phyloP scores from a whole-genome alignment of 2,797 vertebrate genomes.

The Harpagifer antarcticus region DNA sequence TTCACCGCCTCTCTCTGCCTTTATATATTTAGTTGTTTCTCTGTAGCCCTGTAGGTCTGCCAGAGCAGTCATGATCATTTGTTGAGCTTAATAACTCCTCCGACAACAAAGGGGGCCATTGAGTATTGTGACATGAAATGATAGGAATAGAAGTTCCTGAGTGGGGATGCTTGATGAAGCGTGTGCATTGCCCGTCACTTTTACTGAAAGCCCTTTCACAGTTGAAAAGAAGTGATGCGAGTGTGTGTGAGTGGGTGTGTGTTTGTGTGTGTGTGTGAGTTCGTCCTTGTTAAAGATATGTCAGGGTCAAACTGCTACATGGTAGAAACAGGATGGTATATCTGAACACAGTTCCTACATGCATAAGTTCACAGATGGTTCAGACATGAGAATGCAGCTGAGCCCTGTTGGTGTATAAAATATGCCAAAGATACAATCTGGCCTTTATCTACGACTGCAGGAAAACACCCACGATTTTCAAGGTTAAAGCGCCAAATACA shows the following conservation, averaged over 20 bases:
- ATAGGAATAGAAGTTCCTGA: slow-evolving; percentile 69
- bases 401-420: slow-evolving; percentile 43
- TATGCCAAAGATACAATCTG: slow-evolving; percentile 54
- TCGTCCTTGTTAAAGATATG: slow-evolving; percentile 43
- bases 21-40: slow-evolving; percentile 10
- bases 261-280: neutral
- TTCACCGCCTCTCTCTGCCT: slow-evolving; percentile 13
- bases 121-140: slow-evolving; percentile 77
- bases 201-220: slow-evolving; percentile 70
- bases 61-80: slow-evolving; percentile 64
- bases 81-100: slow-evolving; percentile 67
- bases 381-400: slow-evolving; percentile 37
- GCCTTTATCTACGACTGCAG: slow-evolving; percentile 52
- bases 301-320: slow-evolving; percentile 28
- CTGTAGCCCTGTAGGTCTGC: slow-evolving; percentile 39
- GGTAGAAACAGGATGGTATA: slow-evolving; percentile 43
- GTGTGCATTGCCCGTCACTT: slow-evolving; percentile 60
- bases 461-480: slow-evolving; percentile 27
- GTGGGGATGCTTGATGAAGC: slow-evolving; percentile 69
- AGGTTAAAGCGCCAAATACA: slow-evolving; percentile 51
- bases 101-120: slow-evolving; percentile 74
- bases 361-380: slow-evolving; percentile 35
- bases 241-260: neutral
- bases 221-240: slow-evolving; percentile 44
- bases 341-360: slow-evolving; percentile 59